phyloP scores from a whole-genome alignment of 2,113 vertebrate genomes.

The Aramus guarauna region DNA sequence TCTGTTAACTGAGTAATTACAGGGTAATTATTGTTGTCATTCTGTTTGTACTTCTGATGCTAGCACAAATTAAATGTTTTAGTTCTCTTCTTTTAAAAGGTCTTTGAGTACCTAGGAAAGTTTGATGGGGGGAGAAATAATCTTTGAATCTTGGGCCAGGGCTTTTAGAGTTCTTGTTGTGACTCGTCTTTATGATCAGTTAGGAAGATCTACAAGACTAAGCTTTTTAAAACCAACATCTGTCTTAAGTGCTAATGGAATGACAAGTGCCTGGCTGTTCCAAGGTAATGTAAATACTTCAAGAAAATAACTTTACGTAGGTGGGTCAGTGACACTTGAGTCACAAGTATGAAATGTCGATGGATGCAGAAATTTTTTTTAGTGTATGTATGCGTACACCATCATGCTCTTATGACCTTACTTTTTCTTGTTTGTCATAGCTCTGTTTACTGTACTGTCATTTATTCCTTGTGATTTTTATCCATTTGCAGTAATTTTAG shows the following conservation, averaged over 20 bases:
- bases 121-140: fast-evolving
- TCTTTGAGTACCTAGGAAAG: background rate
- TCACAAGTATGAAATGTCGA: background rate
- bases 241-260: background rate
- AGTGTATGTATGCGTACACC: too few relatives aligned
- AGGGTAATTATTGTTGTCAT: background rate
- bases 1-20: background rate
- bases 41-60: background rate
- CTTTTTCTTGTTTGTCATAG: background rate
- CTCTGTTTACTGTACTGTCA: background rate
- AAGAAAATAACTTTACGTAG: background rate
- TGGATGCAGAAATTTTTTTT: background rate
- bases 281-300: background rate
- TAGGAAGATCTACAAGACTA: background rate
- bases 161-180: background rate
- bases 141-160: background rate
- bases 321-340: background rate
- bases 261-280: background rate
- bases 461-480: background rate
- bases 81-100: background rate
- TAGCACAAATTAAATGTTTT: background rate
- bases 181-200: background rate
- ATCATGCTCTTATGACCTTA: background rate
- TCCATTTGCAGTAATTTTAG: background rate
- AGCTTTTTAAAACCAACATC: background rate